Evolutionary conservation across 2,797 vertebrate genomes (phyloP).

Genomic region (Cyprinodon diabolis): DNA sequence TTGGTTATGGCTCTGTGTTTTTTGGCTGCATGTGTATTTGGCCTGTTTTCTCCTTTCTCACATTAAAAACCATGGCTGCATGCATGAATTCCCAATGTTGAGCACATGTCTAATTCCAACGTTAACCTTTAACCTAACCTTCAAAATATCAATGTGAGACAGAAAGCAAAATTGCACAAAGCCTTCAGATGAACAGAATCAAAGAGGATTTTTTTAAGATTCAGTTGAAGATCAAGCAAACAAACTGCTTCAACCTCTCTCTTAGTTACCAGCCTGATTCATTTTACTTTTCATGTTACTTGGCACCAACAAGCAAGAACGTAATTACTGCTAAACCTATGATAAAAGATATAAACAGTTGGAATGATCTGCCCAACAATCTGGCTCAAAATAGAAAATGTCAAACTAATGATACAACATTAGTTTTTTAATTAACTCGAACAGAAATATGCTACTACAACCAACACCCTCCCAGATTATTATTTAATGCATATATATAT

Average conservation of each 20-base stretch:
- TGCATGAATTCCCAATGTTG: not conserved
- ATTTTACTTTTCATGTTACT: not conserved
- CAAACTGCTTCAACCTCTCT: not conserved
- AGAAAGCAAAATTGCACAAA: not conserved
- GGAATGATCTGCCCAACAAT: not conserved
- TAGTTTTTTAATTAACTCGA: not conserved
- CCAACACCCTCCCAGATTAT: too few species aligned
- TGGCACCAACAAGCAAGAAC: constrained; percentile 1
- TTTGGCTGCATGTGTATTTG: constrained; percentile 18
- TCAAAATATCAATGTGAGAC: not conserved
- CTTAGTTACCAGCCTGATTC: not conserved
- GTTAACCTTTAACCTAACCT: not conserved
- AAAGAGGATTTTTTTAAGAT: not conserved
- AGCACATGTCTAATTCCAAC: constrained; percentile 26
- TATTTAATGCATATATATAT: not conserved
- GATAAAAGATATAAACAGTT: not conserved
- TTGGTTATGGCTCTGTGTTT: constrained; percentile 55
- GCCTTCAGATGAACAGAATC: not conserved
- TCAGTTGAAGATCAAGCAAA: not conserved
- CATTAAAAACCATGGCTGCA: constrained; percentile 9
- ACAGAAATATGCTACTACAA: too few species aligned
- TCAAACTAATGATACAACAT: not conserved
- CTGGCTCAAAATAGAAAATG: not conserved
- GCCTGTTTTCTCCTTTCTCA: constrained; percentile 12
- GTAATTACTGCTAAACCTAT: not conserved